Percentiles rank a stretch among this genome's conserved stretches.
These are phyloP conservation scores for Pollenia griseotomentosa DNA, from an alignment of 2,888 invertebrate genomes.

Conservation along the genomic window DNA sequence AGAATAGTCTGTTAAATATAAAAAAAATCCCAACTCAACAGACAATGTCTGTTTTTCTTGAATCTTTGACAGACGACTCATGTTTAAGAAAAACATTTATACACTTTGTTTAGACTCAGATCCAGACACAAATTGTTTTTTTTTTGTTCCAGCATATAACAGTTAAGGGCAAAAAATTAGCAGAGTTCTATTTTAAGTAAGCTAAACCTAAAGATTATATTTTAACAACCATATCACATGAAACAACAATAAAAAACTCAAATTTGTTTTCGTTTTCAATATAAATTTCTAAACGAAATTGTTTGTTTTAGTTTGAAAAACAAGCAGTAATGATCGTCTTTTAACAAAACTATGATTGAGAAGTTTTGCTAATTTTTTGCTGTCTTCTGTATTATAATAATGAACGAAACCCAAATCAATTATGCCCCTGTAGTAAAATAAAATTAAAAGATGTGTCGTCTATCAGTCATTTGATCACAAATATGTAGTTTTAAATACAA, in stretches of 20 bases:
- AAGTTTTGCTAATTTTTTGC: slow-evolving; percentile 24
- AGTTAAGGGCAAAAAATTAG: slow-evolving; percentile 12
- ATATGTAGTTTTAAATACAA: slow-evolving; percentile 54
- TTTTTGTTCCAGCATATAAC: not conserved
- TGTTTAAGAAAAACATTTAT: slow-evolving; percentile 48
- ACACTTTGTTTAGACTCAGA: slow-evolving; percentile 42
- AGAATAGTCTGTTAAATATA: slow-evolving; percentile 10
- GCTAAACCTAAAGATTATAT: not conserved
- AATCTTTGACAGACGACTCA: slow-evolving; percentile 52
- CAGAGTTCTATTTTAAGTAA: not conserved
- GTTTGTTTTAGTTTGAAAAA: too few relatives aligned
- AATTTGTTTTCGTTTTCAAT: too few relatives aligned
- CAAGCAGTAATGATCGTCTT: not conserved
- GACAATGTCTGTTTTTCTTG: slow-evolving; percentile 44
- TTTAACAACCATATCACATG: too few relatives aligned
- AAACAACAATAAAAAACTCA: too few relatives aligned
- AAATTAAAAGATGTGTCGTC: slow-evolving; percentile 44
- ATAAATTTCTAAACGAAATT: too few relatives aligned
- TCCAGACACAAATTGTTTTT: slow-evolving; percentile 41
- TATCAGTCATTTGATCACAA: slow-evolving; percentile 56
- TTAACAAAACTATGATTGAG: not conserved
- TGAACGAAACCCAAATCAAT: not conserved
- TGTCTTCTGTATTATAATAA: slow-evolving; percentile 23
- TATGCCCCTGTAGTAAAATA: slow-evolving; percentile 10
- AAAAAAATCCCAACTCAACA: slow-evolving; percentile 19